A percentile compares a stretch with the other conserved stretches of the same genome.
phyloP scores from a whole-genome alignment of 1,140 invertebrate genomes.

The Trachymyrmex cornetzi region DNA sequence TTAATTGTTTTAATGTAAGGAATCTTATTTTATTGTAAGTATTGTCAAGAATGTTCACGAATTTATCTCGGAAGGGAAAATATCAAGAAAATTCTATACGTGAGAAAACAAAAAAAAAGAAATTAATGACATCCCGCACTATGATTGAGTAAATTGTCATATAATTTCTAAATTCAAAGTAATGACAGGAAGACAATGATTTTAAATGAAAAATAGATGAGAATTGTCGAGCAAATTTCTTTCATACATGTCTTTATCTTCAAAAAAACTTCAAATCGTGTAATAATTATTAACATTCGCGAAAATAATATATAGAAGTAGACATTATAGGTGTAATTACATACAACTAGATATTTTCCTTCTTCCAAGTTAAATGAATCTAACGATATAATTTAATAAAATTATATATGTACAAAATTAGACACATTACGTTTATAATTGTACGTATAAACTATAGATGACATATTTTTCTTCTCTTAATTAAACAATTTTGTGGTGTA shows the following conservation, averaged over 20 bases:
- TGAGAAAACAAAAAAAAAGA: no score
- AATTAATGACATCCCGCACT: neutral
- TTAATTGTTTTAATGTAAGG: no score
- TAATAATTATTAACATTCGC: neutral
- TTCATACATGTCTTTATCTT: neutral
- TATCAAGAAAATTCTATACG: neutral
- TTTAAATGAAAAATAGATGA: neutral
- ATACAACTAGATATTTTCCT: neutral
- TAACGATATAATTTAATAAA: neutral
- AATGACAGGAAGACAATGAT: neutral
- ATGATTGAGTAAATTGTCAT: neutral
- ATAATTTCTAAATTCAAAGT: neutral
- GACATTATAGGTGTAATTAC: neutral
- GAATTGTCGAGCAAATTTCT: neutral
- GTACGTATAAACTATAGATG: neutral
- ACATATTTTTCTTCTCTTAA: neutral
- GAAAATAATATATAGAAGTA: neutral
- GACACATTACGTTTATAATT: neutral
- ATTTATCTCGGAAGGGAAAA: neutral
- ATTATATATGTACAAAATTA: neutral
- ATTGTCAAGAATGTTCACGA: neutral
- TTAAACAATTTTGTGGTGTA: neutral
- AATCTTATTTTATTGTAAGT: no score
- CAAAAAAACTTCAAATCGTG: neutral
- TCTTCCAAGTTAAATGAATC: neutral